Evolutionary conservation across 2,113 vertebrate genomes (phyloP).

Genomic region (Myotis brandtii): DNA sequence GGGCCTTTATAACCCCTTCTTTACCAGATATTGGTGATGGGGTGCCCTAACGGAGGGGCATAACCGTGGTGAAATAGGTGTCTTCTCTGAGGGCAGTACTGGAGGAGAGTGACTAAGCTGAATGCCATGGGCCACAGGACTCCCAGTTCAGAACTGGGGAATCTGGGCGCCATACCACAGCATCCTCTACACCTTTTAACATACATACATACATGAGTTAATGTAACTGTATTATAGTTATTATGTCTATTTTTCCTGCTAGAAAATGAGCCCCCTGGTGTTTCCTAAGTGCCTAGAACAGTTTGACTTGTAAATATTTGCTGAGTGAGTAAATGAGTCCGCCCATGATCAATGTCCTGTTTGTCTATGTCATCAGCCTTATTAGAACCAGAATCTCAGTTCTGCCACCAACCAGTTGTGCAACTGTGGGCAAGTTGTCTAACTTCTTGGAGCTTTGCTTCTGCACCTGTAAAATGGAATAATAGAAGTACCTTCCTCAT

Average conservation of each 20-base stretch:
- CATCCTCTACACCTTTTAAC: neutral
- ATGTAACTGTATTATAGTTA: neutral
- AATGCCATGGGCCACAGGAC: neutral
- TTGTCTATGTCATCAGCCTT: neutral
- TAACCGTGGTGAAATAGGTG: neutral
- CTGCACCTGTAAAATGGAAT: slow-evolving; percentile 4
- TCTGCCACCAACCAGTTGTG: neutral
- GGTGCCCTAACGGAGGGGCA: neutral
- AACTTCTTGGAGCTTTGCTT: neutral
- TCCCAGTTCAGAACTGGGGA: neutral
- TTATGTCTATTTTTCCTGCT: neutral
- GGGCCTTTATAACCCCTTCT: neutral
- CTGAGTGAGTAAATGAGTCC: neutral
- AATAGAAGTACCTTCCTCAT: neutral
- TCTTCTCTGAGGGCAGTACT: neutral
- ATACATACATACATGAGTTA: neutral
- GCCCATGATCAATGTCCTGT: neutral
- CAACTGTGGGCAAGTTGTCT: neutral
- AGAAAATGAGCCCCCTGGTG: neutral
- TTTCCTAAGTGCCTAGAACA: neutral
- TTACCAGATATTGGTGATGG: neutral
- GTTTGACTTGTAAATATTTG: neutral
- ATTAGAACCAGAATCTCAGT: neutral
- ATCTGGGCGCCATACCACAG: neutral
- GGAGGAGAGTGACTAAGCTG: neutral